phyloP scores from a whole-genome alignment of 2,888 invertebrate genomes.

The Temnothorax ravouxi region DNA sequence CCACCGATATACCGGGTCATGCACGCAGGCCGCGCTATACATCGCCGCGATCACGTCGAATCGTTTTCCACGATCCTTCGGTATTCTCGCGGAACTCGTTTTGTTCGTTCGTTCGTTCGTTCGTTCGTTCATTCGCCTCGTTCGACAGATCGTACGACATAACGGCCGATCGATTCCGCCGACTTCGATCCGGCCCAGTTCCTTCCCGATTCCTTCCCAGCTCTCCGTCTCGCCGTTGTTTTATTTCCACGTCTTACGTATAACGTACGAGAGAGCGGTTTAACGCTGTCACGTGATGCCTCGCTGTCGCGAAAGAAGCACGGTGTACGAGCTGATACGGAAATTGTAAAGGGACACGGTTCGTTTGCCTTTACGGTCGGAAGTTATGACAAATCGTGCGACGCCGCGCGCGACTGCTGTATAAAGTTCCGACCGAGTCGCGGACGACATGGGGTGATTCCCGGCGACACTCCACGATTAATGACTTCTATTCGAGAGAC shows the following conservation, averaged over 20 bases:
- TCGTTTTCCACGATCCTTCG: constrained; percentile 19
- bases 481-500: constrained; percentile 50
- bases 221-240: constrained; percentile 10
- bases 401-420: constrained; percentile 45
- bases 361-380: constrained; percentile 60
- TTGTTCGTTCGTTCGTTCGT: neutral
- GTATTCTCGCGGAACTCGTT: neutral
- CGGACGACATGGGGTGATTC: constrained; percentile 54
- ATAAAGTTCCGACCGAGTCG: constrained; percentile 49
- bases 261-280: constrained; percentile 55
- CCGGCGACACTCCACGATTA: constrained; percentile 55
- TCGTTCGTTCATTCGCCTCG: neutral
- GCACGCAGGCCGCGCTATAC: neutral
- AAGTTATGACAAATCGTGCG: constrained; percentile 66
- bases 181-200: constrained; percentile 29
- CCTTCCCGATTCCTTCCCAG: neutral
- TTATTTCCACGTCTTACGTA: constrained; percentile 51
- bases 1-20: constrained; percentile 19
- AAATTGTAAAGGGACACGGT: constrained; percentile 62
- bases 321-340: constrained; percentile 60
- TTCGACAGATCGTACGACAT: constrained; percentile 12
- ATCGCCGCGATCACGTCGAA: constrained; percentile 3
- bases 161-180: constrained; percentile 38
- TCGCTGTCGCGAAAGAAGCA: constrained; percentile 64
- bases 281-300: constrained; percentile 66